Evolutionary conservation across 2,888 invertebrate genomes (phyloP).

Genomic region (Deroplatys truncata): DNA sequence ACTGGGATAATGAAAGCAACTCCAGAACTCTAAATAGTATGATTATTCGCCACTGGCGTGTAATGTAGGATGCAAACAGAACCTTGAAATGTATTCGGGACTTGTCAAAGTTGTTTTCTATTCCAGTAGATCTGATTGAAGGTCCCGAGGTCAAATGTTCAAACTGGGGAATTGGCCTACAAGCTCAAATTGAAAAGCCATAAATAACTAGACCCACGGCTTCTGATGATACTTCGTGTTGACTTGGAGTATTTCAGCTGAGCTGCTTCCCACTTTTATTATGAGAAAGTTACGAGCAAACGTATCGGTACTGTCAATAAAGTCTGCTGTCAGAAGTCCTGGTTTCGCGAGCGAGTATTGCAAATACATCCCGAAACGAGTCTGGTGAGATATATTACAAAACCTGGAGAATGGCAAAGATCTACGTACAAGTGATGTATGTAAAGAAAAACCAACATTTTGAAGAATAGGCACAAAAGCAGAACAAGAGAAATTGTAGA

Average conservation of each 20-base stretch:
- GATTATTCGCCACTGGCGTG: too few species aligned
- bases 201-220: background rate
- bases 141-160: background rate
- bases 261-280: background rate
- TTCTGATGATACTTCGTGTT: background rate
- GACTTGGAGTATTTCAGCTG: background rate
- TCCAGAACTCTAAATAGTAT: too few species aligned
- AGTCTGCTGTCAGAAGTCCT: background rate
- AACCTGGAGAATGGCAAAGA: too few species aligned
- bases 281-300: background rate
- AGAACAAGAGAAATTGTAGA: too few species aligned
- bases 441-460: too few species aligned
- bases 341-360: background rate
- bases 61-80: background rate
- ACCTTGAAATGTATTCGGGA: background rate
- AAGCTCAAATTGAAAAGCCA: background rate
- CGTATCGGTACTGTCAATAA: background rate
- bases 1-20: too few species aligned
- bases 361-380: too few species aligned
- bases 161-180: background rate
- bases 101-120: background rate
- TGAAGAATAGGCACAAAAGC: too few species aligned
- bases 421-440: too few species aligned
- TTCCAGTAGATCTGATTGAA: background rate
- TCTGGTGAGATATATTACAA: too few species aligned